Base-by-base conservation (phyloP, 2,888 invertebrate species). In the Drosophila differens region DNA sequence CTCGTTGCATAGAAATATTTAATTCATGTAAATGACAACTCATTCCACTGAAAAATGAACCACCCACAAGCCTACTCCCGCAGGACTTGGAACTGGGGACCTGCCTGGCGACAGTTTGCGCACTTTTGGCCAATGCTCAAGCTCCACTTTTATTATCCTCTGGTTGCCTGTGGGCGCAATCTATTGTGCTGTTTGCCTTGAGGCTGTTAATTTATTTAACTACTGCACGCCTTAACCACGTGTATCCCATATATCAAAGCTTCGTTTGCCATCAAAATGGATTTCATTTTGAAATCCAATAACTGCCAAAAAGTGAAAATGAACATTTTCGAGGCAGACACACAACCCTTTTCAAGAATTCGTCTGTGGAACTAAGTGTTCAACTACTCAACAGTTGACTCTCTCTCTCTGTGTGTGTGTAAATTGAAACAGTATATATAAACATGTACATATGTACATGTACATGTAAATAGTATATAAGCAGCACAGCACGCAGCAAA, bases 201-300 rank as follows among this genome's bases (percentile, higher is more conserved):
- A 71, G 80, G 83, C 79, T 81, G 81, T 89, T 89, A 90, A 88
- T 85, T 85, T 85, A 85, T 85, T 85, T 85, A 88, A 83, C 83
- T 83, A 81, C 89, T 70, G 72, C 74, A 65, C 74, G 79, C 75
- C 84, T 74, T 62, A 87, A 76, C 89, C 76, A 76, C 81, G 79
- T 70, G 82, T 74, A 83, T 72, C 79, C 78, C 90, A 90, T 89
- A 81, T 90, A 89, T 86, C 86, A 86, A 85, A 86, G 89, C 86
- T 76, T 79, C 86, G 71, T 86, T 83, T 75, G 74, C 79, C 89
- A 81, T 81, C 85, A 89, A 91, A 89, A 88, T 90, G 90, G 91
- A 83, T 85, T 90, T 88, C 88, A 89, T 89, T 91, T 91, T 91
- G 91, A 89, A 89, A 90, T 89, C 90, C 88, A 91, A 90, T 89